These are phyloP conservation scores for Cremastobaeus sp. DNA, from an alignment of 2,888 invertebrate species.

Conservation along the genomic window DNA sequence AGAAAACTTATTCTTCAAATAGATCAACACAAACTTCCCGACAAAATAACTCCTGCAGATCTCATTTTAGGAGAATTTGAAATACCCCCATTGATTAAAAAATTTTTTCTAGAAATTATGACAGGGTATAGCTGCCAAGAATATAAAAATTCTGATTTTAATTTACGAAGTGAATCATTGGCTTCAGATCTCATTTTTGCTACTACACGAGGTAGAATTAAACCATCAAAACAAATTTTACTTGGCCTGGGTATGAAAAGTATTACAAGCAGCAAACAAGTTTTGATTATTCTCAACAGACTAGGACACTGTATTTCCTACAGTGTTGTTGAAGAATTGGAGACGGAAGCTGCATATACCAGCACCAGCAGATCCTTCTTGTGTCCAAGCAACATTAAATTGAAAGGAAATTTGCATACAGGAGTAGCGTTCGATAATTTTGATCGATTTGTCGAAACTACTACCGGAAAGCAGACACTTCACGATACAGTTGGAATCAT, in stretches of 20 bases:
- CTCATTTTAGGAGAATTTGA: constrained; percentile 30
- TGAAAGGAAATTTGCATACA: not conserved
- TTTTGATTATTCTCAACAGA: constrained; percentile 33
- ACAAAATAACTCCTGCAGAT: constrained; percentile 1
- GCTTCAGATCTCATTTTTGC: constrained; percentile 33
- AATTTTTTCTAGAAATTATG: constrained; percentile 20
- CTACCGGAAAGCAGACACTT: constrained; percentile 38
- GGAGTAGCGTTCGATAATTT: constrained; percentile 32
- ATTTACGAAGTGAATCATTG: not conserved
- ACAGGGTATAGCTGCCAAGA: not conserved
- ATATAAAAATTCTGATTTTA: not conserved
- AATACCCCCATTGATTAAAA: constrained; percentile 28
- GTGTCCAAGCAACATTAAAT: not conserved
- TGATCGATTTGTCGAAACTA: constrained; percentile 55
- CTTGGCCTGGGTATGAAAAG: constrained; percentile 41
- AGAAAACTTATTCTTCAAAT: constrained; percentile 1
- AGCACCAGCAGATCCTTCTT: not conserved
- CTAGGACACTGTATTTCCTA: not conserved
- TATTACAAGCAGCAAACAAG: constrained; percentile 39
- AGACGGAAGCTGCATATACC: not conserved
- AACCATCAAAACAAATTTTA: constrained; percentile 39
- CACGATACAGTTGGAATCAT: constrained; percentile 22
- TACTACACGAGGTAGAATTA: constrained; percentile 30
- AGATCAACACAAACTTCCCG: constrained; percentile 2
- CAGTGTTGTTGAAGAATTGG: not conserved